Evolutionary conservation across 2,888 invertebrate species (phyloP).

Genomic region (Melanchra persicariae): DNA sequence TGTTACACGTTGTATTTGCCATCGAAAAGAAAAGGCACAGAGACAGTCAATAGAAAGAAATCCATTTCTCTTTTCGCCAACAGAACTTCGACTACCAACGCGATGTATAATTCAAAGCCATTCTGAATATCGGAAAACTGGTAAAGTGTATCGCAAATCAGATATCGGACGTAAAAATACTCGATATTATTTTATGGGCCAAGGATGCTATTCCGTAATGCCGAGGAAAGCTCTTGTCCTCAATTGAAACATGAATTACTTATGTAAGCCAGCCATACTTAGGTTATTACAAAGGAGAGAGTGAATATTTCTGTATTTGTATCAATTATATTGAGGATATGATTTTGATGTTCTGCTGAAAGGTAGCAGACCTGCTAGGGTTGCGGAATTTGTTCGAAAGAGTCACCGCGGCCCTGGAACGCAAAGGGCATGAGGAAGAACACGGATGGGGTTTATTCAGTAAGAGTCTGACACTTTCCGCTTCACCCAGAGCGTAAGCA

Average conservation of each 20-base stretch:
- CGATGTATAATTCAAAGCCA: slow-evolving; percentile 1
- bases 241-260: slow-evolving; percentile 16
- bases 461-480: no score
- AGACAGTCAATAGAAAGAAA: no score
- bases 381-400: no score
- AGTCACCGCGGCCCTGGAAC: no score
- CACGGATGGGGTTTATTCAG: no score
- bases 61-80: no score
- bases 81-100: background rate
- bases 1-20: no score
- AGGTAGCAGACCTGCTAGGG: background rate
- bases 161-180: slow-evolving; percentile 8
- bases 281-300: background rate
- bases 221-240: slow-evolving; percentile 10
- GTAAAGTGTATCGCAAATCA: slow-evolving; percentile 32
- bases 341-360: background rate
- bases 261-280: slow-evolving; percentile 8
- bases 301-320: background rate
- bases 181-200: slow-evolving; percentile 27
- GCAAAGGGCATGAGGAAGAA: no score
- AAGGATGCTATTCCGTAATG: slow-evolving; percentile 10
- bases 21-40: no score
- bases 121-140: slow-evolving; percentile 25
- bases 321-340: background rate
- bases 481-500: no score